These are phyloP conservation scores for Rhopalosiphum padi DNA, from an alignment of 1,140 invertebrate genomes.

Conservation along the genomic window DNA sequence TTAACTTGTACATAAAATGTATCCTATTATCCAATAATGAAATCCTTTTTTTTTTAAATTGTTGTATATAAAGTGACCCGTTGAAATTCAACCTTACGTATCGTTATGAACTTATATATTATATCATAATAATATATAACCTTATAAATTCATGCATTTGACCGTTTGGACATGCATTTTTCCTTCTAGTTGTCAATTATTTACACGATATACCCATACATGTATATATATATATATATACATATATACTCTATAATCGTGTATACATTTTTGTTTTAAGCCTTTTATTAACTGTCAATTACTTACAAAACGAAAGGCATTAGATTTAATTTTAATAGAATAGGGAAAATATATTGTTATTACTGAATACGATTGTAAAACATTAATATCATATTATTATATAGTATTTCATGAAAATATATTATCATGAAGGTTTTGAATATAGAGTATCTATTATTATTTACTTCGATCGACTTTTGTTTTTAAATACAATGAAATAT, in stretches of 20 bases:
- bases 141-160: background rate
- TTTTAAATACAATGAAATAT: background rate
- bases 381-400: background rate
- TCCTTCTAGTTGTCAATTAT: conserved; percentile 49
- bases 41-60: background rate
- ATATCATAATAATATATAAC: background rate
- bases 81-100: background rate
- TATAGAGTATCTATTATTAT: background rate
- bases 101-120: background rate
- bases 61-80: background rate
- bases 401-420: background rate
- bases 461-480: background rate
- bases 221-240: background rate
- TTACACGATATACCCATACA: background rate
- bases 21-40: background rate
- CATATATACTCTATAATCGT: background rate
- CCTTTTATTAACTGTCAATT: conserved; percentile 40
- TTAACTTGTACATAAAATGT: background rate
- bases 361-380: background rate
- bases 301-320: background rate
- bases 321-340: background rate
- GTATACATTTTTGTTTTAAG: background rate
- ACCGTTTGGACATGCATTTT: background rate
- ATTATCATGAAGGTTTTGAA: background rate
- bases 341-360: background rate